These are phyloP conservation scores for Philonicus albiceps DNA, from an alignment of 2,888 invertebrate species.

Conservation along the genomic window DNA sequence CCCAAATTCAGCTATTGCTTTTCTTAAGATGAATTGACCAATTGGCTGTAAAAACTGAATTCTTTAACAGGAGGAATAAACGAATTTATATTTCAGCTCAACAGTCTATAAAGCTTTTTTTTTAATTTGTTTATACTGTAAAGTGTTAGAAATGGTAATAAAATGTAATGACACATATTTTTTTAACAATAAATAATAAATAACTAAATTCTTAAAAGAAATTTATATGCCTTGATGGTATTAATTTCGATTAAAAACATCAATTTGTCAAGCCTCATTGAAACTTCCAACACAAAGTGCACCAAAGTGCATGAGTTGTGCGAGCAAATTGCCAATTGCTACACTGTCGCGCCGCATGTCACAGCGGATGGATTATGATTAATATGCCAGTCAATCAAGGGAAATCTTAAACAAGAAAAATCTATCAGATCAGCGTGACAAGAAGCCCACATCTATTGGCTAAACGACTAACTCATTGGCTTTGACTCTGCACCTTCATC, in stretches of 20 bases:
- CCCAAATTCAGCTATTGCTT: no score
- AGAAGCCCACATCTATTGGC: background rate
- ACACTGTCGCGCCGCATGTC: background rate
- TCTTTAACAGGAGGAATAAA: no score
- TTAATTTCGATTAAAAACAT: background rate
- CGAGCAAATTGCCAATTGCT: background rate
- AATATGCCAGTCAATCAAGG: background rate
- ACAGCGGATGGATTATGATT: background rate
- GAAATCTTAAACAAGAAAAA: background rate
- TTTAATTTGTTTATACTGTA: no score
- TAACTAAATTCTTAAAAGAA: no score
- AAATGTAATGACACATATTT: no score
- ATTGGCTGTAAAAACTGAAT: no score
- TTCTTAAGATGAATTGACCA: no score
- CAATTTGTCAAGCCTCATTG: background rate
- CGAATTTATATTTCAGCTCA: no score
- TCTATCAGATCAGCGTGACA: background rate
- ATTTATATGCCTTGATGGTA: background rate
- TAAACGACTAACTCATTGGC: background rate
- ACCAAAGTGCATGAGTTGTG: background rate
- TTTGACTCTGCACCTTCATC: background rate
- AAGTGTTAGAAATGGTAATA: no score
- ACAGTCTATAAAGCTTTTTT: no score
- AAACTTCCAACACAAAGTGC: background rate
- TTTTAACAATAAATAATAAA: no score